A percentile compares a stretch with the other conserved stretches of the same genome.
phyloP scores from a whole-genome alignment of 1,140 invertebrate species.

The Triops cancriformis region DNA sequence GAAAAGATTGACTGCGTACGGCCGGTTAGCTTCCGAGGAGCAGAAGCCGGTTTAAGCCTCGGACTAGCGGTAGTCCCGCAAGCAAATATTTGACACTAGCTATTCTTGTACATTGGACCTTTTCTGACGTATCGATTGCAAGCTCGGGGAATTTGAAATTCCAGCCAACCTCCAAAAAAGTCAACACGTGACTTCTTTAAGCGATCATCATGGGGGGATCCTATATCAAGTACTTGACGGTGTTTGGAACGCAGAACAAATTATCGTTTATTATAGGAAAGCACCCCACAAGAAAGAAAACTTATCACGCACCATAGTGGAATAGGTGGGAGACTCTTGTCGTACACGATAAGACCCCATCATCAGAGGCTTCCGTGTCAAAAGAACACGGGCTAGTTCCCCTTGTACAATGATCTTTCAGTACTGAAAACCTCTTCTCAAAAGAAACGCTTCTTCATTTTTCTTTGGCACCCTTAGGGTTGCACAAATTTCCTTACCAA shows the following conservation, averaged over 20 bases:
- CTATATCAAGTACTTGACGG: not conserved
- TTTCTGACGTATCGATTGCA: not conserved
- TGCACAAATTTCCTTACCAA: not conserved
- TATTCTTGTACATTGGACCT: not conserved
- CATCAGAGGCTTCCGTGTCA: slow-evolving; percentile 8
- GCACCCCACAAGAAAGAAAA: not conserved
- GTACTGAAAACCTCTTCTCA: not conserved
- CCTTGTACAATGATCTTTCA: not conserved
- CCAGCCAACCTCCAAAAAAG: too few relatives aligned
- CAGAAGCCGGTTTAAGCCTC: not conserved
- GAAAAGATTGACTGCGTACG: too few relatives aligned
- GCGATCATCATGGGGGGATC: not conserved
- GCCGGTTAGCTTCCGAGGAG: not conserved
- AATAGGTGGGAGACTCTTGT: slow-evolving; percentile 3
- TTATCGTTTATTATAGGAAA: not conserved
- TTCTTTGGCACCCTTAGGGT: not conserved
- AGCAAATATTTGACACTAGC: not conserved
- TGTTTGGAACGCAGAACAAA: not conserved
- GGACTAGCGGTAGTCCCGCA: not conserved
- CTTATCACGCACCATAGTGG: not conserved
- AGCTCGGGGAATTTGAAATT: not conserved
- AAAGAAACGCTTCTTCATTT: not conserved
- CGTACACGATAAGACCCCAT: slow-evolving; percentile 3
- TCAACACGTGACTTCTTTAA: too few relatives aligned
- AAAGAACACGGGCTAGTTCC: not conserved